A percentile compares a stretch with the other conserved stretches of the same genome.
Evolutionary conservation across 2,888 invertebrate species (phyloP).

Genomic region (Allygus modestus): DNA sequence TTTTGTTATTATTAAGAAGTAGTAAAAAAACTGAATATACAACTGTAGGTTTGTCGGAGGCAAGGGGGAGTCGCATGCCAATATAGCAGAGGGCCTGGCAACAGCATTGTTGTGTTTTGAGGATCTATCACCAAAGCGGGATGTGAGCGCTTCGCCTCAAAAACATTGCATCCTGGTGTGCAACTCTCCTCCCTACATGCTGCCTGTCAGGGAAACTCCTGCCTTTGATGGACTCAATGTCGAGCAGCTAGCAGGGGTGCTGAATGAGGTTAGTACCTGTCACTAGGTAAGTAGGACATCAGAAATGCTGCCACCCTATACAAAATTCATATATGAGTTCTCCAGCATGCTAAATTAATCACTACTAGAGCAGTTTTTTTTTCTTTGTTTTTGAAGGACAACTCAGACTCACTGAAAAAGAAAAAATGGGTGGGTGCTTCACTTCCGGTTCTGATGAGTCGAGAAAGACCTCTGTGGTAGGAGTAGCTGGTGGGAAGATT

Average conservation of each 20-base stretch:
- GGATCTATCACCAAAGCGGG: constrained; percentile 82
- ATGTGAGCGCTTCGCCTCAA: constrained; percentile 77
- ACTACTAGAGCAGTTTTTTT: too few relatives aligned
- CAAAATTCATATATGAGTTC: too few relatives aligned
- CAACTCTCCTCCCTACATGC: constrained; percentile 94
- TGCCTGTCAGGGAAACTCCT: constrained; percentile 87
- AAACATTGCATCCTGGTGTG: constrained; percentile 91
- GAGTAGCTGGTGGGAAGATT: too few relatives aligned
- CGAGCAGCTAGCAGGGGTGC: constrained; percentile 89
- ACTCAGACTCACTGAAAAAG: too few relatives aligned
- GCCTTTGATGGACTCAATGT: constrained; percentile 86
- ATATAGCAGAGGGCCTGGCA: constrained; percentile 93
- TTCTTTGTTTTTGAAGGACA: too few relatives aligned
- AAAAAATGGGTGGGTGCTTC: too few relatives aligned
- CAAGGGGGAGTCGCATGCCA: constrained; percentile 92
- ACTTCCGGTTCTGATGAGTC: too few relatives aligned
- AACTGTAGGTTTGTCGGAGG: constrained; percentile 87
- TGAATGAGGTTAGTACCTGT: constrained; percentile 81
- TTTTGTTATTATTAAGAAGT: too few relatives aligned
- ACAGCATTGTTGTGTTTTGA: constrained; percentile 93
- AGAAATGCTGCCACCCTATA: too few relatives aligned
- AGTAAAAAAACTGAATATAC: background rate
- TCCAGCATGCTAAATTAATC: too few relatives aligned
- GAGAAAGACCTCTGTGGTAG: too few relatives aligned
- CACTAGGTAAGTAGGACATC: too few relatives aligned